A percentile compares a stretch with the other conserved stretches of the same genome.
Conservation (phyloP, 2,113 vertebrate species). For the Calonectris borealis region DNA sequence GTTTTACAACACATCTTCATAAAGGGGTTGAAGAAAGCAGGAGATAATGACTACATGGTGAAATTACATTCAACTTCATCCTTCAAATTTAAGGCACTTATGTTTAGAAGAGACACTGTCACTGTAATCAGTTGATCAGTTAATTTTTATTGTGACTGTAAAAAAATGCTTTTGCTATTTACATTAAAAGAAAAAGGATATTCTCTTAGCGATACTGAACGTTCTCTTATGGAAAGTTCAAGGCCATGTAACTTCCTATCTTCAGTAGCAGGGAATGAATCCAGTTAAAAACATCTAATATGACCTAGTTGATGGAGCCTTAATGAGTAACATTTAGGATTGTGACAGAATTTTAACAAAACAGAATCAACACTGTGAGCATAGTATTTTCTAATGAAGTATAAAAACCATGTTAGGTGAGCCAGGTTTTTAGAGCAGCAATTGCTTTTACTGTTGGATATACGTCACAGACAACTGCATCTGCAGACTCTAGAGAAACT, state of each 20-base stretch:
- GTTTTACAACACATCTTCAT: background rate
- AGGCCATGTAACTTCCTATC: background rate
- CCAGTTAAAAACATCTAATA: background rate
- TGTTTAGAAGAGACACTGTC: background rate
- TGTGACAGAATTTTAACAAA: background rate
- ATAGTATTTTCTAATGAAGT: background rate
- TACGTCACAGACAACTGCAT: background rate
- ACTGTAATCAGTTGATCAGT: background rate
- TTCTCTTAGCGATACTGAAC: background rate
- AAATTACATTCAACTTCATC: background rate
- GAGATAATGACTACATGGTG: background rate
- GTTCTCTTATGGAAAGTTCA: background rate
- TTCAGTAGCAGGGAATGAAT: background rate
- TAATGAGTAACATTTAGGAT: background rate
- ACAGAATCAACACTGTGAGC: background rate
- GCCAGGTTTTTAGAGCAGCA: background rate
- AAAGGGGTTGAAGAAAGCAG: background rate
- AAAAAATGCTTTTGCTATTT: background rate
- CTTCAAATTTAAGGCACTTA: background rate
- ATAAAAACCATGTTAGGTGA: background rate
- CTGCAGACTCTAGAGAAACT: background rate
- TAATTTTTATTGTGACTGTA: background rate
- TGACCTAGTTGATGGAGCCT: background rate
- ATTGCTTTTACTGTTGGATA: background rate
- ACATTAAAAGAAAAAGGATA: background rate